Conservation (phyloP, 2,797 vertebrate genomes). For the Agapornis canus region DNA sequence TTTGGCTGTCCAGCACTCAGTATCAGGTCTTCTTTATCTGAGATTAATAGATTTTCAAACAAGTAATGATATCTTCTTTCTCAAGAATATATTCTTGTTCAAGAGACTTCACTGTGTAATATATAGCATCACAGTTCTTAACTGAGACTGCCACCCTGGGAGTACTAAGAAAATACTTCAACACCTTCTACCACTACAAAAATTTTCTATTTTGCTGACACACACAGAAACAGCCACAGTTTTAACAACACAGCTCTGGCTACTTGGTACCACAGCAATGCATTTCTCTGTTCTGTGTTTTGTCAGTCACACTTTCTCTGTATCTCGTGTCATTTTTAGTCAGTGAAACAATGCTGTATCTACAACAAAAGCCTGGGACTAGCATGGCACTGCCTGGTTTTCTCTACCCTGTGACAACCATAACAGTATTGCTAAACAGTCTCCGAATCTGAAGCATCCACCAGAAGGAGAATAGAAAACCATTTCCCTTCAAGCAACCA, state of each 20-base stretch:
- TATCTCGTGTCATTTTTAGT: not conserved
- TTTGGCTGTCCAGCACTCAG: not conserved
- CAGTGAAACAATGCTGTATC: not conserved
- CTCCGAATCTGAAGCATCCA: conserved; percentile 44
- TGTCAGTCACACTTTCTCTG: not conserved
- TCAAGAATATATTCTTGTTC: not conserved
- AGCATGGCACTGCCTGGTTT: not conserved
- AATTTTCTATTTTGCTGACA: not conserved
- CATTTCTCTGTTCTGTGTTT: not conserved
- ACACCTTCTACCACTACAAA: not conserved
- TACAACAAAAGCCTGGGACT: rapidly evolving
- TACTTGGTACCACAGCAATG: not conserved
- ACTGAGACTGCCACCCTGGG: not conserved
- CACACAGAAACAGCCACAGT: not conserved
- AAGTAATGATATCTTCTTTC: not conserved
- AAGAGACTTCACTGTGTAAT: not conserved
- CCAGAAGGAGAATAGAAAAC: conserved; percentile 34
- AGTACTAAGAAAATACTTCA: not conserved
- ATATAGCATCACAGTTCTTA: not conserved
- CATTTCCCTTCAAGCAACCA: conserved; percentile 23
- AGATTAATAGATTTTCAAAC: not conserved
- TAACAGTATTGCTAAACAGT: not conserved
- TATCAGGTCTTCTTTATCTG: not conserved
- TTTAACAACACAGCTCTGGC: not conserved
- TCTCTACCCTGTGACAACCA: not conserved